Percentiles rank a stretch among this genome's conserved stretches.
These are phyloP conservation scores for Sturnus vulgaris DNA, from an alignment of 2,113 vertebrate genomes.

Conservation along the genomic window DNA sequence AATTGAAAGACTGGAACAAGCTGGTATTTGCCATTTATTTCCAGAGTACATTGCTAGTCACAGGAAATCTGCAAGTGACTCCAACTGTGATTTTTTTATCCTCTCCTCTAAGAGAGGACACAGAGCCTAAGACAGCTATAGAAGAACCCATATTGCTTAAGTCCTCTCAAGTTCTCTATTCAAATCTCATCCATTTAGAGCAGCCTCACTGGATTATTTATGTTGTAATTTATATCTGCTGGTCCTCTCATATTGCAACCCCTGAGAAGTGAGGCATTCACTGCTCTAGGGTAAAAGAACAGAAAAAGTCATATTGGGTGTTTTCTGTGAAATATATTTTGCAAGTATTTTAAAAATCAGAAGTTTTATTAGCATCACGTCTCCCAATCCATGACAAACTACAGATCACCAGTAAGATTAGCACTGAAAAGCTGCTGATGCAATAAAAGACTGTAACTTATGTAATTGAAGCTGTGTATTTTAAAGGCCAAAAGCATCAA, in stretches of 20 bases:
- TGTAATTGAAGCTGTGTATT: neutral
- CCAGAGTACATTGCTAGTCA: neutral
- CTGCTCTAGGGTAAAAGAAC: neutral
- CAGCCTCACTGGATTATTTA: neutral
- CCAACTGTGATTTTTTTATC: neutral
- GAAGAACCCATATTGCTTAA: neutral
- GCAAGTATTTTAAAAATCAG: neutral
- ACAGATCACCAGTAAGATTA: neutral
- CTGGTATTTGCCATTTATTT: neutral
- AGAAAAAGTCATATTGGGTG: neutral
- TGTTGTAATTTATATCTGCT: neutral
- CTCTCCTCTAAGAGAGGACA: neutral
- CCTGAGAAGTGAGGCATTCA: neutral
- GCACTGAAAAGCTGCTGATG: neutral
- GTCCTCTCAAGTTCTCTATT: neutral
- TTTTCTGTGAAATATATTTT: neutral
- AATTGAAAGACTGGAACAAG: neutral
- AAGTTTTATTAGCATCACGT: neutral
- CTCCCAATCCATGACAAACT: neutral
- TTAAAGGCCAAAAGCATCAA: constrained; percentile 19
- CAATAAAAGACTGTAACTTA: neutral
- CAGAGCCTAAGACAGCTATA: fast-evolving
- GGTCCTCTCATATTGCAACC: neutral
- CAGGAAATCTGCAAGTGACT: neutral
- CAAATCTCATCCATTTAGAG: neutral